These are phyloP conservation scores for Trematomus loennbergii DNA, from an alignment of 2,113 vertebrate genomes.

Conservation along the genomic window DNA sequence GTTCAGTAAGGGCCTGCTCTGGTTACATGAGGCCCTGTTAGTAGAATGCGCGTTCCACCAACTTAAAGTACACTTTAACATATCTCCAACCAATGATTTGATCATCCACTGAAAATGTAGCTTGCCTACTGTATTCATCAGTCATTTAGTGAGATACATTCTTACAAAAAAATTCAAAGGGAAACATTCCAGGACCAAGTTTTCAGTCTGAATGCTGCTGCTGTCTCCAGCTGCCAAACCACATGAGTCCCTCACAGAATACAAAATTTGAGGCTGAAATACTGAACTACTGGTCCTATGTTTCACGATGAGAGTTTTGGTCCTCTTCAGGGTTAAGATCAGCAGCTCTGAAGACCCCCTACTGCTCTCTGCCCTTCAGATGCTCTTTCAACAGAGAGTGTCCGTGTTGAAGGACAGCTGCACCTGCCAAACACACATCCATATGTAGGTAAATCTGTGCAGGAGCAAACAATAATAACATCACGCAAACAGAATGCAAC, in stretches of 20 bases:
- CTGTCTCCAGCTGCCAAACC: not conserved
- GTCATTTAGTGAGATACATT: constrained; percentile 39
- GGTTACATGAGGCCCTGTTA: constrained; percentile 31
- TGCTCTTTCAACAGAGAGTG: constrained; percentile 88
- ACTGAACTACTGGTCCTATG: constrained; percentile 28
- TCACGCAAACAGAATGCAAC: not conserved
- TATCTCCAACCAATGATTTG: constrained; percentile 12
- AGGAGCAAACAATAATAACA: not conserved
- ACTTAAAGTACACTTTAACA: constrained; percentile 17
- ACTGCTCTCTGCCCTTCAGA: constrained; percentile 4
- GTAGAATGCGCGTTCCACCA: constrained; percentile 12
- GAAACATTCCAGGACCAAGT: constrained; percentile 52
- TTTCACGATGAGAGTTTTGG: constrained; percentile 34
- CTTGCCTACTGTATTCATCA: not conserved
- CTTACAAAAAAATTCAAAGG: constrained; percentile 16
- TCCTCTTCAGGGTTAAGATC: constrained; percentile 39
- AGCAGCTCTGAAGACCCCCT: constrained; percentile 13
- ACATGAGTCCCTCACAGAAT: constrained; percentile 10
- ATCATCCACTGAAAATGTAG: constrained; percentile 20
- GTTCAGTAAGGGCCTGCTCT: constrained; percentile 31
- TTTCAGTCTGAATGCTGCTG: constrained; percentile 19
- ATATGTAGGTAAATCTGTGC: not conserved
- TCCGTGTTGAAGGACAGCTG: constrained; percentile 97
- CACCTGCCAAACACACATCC: constrained; percentile 80
- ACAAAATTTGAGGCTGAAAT: constrained; percentile 46